Base-by-base conservation (phyloP, 2,113 vertebrate species). In the Casuarius casuarius region DNA sequence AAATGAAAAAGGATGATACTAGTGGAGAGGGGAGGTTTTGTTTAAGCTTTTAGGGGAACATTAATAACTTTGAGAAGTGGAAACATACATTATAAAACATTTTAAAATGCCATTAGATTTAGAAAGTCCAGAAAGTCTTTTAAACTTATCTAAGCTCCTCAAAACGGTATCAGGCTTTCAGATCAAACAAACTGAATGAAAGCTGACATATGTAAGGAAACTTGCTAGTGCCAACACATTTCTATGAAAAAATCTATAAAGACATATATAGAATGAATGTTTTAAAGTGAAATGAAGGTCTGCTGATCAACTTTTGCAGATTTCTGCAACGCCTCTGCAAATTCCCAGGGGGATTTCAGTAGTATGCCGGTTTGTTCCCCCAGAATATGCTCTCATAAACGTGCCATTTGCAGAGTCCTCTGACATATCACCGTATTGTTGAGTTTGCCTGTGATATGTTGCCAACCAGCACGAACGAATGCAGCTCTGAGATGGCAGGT, bases 401-500 rank as follows among this genome's bases (percentile, higher is more conserved):
- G 87, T 92, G 90, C 83, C 42, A 74, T 72, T 83, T 68, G 13
- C 22, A 44, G 84, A 87, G 72, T 58, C 70, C 81, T 86, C 89
- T 48, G 75, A 86, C 97, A 95, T 61, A 63, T 76, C 83, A 29
- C 33, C 26, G 87, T 58, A 73, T n/a, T 29, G 91, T 56, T 84
- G 94, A 95, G 92, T 75, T 52, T 80, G 92, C 87, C 89, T 29
- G 7, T 91, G 96, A 96, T 94, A 84, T 52, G 96, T 93, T 97
- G 95, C 97, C 97, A 97, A 62, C 94, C 80, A 85, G 93, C 95
- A 96, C 84, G 94, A 97, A 93, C 19, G 87, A 97, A 94, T 91
- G 94, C 96, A 97, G 97, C 94, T 95, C 94, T 44, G 78, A 97
- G 97, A 97, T 97, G 97, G 96, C 97, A 90, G 96, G 96, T 97